A percentile compares a stretch with the other conserved stretches of the same genome.
These are phyloP conservation scores for Mesorhabditis belari DNA, from an alignment of 2,888 invertebrate species.

Conservation along the genomic window DNA sequence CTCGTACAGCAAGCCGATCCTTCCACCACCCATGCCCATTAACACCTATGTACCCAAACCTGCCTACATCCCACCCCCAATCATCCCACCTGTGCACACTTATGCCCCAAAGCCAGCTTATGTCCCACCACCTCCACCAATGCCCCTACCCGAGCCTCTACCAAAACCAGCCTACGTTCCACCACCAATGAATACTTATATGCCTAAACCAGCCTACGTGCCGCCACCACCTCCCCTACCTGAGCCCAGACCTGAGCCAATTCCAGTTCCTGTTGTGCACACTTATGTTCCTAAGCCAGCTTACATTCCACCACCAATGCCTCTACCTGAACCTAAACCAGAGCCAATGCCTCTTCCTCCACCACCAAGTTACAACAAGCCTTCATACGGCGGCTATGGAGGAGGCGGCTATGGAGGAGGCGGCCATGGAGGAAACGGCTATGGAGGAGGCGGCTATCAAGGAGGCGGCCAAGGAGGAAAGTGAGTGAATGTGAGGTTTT, in stretches of 20 bases:
- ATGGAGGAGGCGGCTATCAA: too few relatives aligned
- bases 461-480: too few relatives aligned
- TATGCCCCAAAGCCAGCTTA: too few relatives aligned
- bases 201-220: not conserved
- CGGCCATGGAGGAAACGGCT: not conserved
- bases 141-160: not conserved
- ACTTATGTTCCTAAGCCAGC: conserved; percentile 6
- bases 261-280: too few relatives aligned
- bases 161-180: not conserved
- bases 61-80: too few relatives aligned
- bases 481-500: too few relatives aligned
- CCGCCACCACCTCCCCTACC: not conserved
- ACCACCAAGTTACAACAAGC: conserved; percentile 5
- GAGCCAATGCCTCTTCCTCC: conserved; percentile 15
- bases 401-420: not conserved
- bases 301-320: conserved; percentile 9
- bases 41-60: too few relatives aligned
- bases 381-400: not conserved
- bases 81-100: too few relatives aligned
- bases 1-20: not conserved
- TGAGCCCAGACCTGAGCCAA: too few relatives aligned
- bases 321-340: conserved; percentile 17
- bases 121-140: not conserved
- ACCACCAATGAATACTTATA: not conserved
- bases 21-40: not conserved